Conservation (phyloP, 2,797 vertebrate species). For the Heterohyrax brucei region DNA sequence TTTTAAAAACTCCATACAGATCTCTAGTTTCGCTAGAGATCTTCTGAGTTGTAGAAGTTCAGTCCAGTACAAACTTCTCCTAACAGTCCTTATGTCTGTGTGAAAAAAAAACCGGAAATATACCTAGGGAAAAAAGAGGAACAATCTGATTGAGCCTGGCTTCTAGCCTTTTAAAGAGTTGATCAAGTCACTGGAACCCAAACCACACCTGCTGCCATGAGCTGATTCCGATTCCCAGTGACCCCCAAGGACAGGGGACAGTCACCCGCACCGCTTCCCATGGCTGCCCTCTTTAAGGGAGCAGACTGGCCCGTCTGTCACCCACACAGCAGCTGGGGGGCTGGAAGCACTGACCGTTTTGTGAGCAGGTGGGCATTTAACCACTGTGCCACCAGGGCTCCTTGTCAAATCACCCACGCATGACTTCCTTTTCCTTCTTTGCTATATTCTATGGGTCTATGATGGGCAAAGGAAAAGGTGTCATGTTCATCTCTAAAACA, state of each 20-base stretch:
- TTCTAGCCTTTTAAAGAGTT: constrained; percentile 3
- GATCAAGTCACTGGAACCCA: not conserved
- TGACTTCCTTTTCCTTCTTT: not conserved
- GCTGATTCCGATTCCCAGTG: not conserved
- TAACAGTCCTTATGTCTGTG: not conserved
- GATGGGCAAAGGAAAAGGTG: not conserved
- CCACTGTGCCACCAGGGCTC: not conserved
- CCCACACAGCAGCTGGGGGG: not conserved
- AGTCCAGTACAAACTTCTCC: not conserved
- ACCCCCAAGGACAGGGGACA: not conserved
- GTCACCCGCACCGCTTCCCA: not conserved
- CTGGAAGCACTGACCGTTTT: not conserved
- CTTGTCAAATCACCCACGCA: not conserved
- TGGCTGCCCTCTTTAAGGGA: not conserved
- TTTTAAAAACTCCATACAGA: not conserved
- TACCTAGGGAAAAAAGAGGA: not conserved
- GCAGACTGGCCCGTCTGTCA: not conserved
- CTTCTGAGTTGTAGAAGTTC: not conserved
- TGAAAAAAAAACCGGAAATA: constrained; percentile 39
- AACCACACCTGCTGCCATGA: not conserved
- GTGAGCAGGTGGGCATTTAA: not conserved
- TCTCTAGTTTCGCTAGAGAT: not conserved
- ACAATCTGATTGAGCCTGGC: not conserved
- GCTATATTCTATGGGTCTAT: not conserved
- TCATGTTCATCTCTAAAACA: not conserved